These are phyloP conservation scores for Zosterops lateralis DNA, from an alignment of 2,113 vertebrate species.

Conservation along the genomic window DNA sequence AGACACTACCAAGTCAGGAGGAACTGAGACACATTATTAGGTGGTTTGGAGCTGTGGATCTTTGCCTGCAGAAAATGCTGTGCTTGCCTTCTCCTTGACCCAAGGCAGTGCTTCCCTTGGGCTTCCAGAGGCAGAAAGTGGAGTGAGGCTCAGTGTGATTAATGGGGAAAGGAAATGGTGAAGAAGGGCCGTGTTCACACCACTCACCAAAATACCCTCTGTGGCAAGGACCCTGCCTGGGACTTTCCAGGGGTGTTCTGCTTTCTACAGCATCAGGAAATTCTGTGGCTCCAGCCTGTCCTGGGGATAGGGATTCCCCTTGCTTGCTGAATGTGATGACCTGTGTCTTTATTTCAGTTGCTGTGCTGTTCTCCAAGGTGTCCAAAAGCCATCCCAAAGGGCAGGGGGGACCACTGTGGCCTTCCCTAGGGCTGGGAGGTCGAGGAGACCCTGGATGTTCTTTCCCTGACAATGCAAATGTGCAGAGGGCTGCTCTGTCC, in stretches of 20 bases:
- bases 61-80: constrained; percentile 45
- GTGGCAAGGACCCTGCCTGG: neutral
- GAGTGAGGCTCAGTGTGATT: neutral
- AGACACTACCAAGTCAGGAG: constrained; percentile 38
- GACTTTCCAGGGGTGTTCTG: neutral
- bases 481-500: neutral
- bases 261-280: neutral
- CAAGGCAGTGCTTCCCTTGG: neutral
- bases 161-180: constrained; percentile 1
- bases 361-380: neutral
- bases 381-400: neutral
- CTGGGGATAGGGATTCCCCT: neutral
- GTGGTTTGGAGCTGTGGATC: constrained; percentile 56
- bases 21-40: constrained; percentile 31
- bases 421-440: neutral
- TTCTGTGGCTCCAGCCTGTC: neutral
- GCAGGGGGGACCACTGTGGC: neutral
- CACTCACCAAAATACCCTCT: neutral
- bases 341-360: neutral
- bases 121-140: neutral
- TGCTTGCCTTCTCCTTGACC: constrained; percentile 38
- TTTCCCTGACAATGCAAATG: rapidly evolving
- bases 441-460: neutral
- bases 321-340: neutral
- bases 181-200: neutral